Evolutionary conservation across 2,888 invertebrate species (phyloP).

Genomic region (Lepetodrilus schrolli): DNA sequence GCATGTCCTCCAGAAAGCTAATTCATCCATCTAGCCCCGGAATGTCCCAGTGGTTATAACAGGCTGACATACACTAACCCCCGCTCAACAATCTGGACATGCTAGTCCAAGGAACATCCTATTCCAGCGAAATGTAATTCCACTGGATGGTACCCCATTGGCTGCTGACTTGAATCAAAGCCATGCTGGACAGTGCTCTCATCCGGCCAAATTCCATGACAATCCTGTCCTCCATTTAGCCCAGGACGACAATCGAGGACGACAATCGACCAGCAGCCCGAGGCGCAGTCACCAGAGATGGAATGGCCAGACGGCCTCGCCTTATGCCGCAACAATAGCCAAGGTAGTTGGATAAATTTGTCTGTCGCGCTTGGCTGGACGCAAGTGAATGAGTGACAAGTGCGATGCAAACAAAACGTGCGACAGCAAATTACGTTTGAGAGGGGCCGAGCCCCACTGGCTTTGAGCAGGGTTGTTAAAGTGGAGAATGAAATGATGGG

Average conservation of each 20-base stretch:
- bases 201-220: not conserved
- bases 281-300: not conserved
- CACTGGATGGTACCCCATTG: not conserved
- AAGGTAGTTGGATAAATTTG: conserved; percentile 14
- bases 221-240: not conserved
- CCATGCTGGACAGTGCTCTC: not conserved
- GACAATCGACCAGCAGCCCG: not conserved
- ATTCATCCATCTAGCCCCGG: not conserved
- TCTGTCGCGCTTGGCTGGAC: not conserved
- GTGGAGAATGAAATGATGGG: not conserved
- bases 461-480: not conserved
- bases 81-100: not conserved
- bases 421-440: conserved; percentile 13
- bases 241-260: not conserved
- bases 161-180: not conserved
- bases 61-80: not conserved
- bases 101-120: not conserved
- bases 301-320: conserved; percentile 1
- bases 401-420: not conserved
- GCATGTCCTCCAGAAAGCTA: too few species aligned
- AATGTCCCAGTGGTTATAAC: not conserved
- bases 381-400: conserved; percentile 3
- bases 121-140: conserved; percentile 3
- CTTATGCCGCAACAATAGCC: not conserved
- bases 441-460: not conserved